Conservation (phyloP, 2,888 invertebrate species). For the Oscheius sp. region DNA sequence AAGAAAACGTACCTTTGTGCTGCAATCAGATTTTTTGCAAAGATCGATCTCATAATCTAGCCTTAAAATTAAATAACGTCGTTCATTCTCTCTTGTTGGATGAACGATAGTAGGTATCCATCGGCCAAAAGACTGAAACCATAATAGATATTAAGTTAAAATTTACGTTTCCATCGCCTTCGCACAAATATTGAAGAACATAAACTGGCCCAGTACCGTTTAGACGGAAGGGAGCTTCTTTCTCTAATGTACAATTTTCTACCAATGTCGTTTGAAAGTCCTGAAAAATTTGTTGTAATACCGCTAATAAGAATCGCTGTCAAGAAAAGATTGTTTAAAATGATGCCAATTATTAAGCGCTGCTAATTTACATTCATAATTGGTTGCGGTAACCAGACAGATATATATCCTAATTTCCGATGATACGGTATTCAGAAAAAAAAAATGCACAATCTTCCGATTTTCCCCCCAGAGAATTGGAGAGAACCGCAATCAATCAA, state of each 20-base stretch:
- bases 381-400: neutral
- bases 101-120: conserved; percentile 49
- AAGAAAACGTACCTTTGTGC: conserved; percentile 39
- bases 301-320: neutral
- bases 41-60: conserved; percentile 47
- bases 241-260: conserved; percentile 27
- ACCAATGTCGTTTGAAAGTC: conserved; percentile 19
- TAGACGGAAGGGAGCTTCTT: conserved; percentile 22
- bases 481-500: conserved; percentile 21
- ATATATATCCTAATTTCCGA: neutral
- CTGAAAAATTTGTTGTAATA: too few relatives aligned
- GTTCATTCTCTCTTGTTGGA: conserved; percentile 29
- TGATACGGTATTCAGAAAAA: too few relatives aligned
- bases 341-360: neutral
- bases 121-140: conserved; percentile 21
- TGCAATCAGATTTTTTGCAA: conserved; percentile 39
- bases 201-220: conserved; percentile 22
- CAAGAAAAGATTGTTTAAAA: neutral
- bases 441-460: too few relatives aligned
- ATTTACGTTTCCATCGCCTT: conserved; percentile 5
- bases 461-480: too few relatives aligned
- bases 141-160: neutral
- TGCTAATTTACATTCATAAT: too few relatives aligned
- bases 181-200: conserved; percentile 26
- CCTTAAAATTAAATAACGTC: conserved; percentile 39